Base-by-base conservation (phyloP, 2,888 invertebrate species). In the Euzetes globulus region DNA sequence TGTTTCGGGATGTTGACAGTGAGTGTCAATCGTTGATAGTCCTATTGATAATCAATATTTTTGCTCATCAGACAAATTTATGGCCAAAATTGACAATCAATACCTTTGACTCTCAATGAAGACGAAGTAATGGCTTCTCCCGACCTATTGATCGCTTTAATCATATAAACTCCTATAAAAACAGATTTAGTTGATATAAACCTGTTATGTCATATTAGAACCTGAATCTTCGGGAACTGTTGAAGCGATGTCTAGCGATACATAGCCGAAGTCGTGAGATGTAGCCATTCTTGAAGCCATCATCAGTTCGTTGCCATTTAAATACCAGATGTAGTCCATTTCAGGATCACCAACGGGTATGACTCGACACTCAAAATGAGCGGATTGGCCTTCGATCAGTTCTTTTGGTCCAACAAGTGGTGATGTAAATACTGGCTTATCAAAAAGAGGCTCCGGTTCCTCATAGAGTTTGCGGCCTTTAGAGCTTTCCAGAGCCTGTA, bases 241-340 rank as follows among this genome's bases (percentile, higher is more conserved):
- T 82, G 94, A 94, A 80, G 94, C 93, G 80, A 94, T 89, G 79
- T 94, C 94, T 78, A 94, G 72, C 83, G 96, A 95, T 25, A 84
- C 96, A 96, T 92, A 96, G 71, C 96, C 96, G 81, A 96, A 96
- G 82, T 96, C 96, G 65, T 92, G 92, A 0, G 96, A 92, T 77
- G 91, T 95, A 80, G 94, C 88, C 86, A 95, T 97, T 80, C 96
- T 88, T 82, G 95, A 94, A 71, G 96, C 96, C 60, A 91, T 81
- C 77, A 80, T 80, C 86, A 85, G 81, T 1, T 90, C 86, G 82
- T 94, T 90, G 37, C 91, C 94, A 82, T 99, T 94, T 82, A 92
- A 94, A 87, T 93, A 94, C 94, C 94, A 96, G 85, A 94, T 94
- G 73, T 95, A 91, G 33, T 89, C 88, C 93, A 95, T 93, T 29